Base-by-base conservation (phyloP, 2,797 vertebrate genomes). In the Sebastes cheni region DNA sequence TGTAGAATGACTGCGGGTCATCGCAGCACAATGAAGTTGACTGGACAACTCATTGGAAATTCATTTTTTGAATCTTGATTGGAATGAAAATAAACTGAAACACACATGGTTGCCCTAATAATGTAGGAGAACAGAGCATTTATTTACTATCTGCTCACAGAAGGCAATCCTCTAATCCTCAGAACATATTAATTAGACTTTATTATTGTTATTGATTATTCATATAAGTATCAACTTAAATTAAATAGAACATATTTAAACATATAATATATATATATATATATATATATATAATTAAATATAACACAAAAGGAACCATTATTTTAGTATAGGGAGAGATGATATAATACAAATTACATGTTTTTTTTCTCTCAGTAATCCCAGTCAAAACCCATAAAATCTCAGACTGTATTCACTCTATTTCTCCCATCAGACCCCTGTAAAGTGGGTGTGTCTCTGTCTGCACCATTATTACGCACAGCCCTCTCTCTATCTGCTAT, bases 381-480 rank as follows among this genome's bases (percentile, higher is more conserved):
- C 7, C 42, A 23, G 23, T 42, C 8, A 67, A 54, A 70, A 50
- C 39, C 64, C 22, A 32, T 64, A 29, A 25, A 67, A 32, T 67
- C 72, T 54, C 36, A 56, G 66, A 66, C 65, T 78, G n/a, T 62
- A 8, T 68, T 68, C 20, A 65, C 54, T n/a, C 13, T 54, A 2
- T 46, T 79, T 80, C 72, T 27, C 81, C 42, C 72, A 66, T 83
- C 75, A 75, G 83, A 67, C 39, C 76, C 62, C 36, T 74, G 68
- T 70, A 8, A 75, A 59, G 83, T 86, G 88, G 90, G 90, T 67
- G 90, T 88, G 88, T 54, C 81, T 88, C 52, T 73, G 71, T 76
- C 89, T 94, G 91, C 90, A 90, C 42, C 93, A 93, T 68, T 78
- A 52, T 91, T 84, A 89, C 54, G 52, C 83, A 86, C 82, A 86